Evolutionary conservation across 2,888 invertebrate genomes (phyloP).

Genomic region (Pheosia gnoma): DNA sequence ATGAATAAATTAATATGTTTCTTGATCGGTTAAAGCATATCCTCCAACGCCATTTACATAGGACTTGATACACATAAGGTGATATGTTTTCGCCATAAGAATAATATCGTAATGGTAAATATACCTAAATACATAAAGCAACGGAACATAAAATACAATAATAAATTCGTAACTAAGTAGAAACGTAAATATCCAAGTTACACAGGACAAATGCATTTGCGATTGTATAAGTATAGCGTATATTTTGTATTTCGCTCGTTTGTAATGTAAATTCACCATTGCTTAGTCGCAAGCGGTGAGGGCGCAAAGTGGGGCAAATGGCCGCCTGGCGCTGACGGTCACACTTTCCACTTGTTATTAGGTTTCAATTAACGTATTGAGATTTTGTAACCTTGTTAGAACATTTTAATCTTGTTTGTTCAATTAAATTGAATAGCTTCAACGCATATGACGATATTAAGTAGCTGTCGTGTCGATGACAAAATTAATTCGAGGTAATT

Average conservation of each 20-base stretch:
- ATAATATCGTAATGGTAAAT: too few species aligned
- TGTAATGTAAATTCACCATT: slow-evolving; percentile 72
- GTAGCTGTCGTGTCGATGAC: too few species aligned
- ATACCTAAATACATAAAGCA: not conserved
- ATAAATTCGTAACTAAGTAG: slow-evolving; percentile 25
- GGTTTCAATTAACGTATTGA: slow-evolving; percentile 49
- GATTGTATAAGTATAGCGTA: slow-evolving; percentile 44
- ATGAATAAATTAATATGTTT: not conserved
- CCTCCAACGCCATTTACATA: too few species aligned
- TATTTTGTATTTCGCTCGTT: slow-evolving; percentile 64
- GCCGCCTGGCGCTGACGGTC: slow-evolving; percentile 38
- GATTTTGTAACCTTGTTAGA: slow-evolving; percentile 27
- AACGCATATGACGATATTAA: too few species aligned
- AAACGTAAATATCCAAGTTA: slow-evolving; percentile 47
- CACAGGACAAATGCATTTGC: slow-evolving; percentile 51
- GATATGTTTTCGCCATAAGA: too few species aligned
- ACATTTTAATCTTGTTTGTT: slow-evolving; percentile 15
- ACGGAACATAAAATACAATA: not conserved
- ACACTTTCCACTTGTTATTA: slow-evolving; percentile 43
- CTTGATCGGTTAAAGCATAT: too few species aligned
- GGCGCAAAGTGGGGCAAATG: slow-evolving; percentile 50
- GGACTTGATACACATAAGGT: too few species aligned
- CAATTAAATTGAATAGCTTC: slow-evolving; percentile 2
- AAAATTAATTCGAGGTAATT: too few species aligned
- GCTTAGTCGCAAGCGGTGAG: slow-evolving; percentile 54